Percentiles rank a stretch among this genome's conserved stretches.
Evolutionary conservation across 1,140 invertebrate species (phyloP).

Genomic region (Trachelipus rathkii): DNA sequence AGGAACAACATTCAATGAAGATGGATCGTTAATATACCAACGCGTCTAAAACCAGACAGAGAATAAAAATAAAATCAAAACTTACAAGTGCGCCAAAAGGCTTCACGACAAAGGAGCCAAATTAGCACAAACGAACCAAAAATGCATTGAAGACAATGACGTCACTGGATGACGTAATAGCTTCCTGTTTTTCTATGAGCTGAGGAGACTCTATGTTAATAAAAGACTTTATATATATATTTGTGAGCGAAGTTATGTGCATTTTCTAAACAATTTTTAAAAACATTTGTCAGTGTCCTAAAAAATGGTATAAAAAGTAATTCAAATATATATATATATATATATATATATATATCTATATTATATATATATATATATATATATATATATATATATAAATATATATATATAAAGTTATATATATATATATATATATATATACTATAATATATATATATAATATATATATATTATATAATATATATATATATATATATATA

Average conservation of each 20-base stretch:
- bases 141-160: background rate
- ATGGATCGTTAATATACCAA: background rate
- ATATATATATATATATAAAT: slow-evolving; percentile 11
- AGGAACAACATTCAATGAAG: slow-evolving; percentile 7
- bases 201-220: background rate
- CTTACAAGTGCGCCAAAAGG: background rate
- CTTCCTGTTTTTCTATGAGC: too few species aligned
- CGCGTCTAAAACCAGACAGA: background rate
- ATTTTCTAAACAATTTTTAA: too few species aligned
- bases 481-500: slow-evolving; percentile 15
- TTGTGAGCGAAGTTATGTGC: too few species aligned
- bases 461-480: background rate
- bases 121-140: background rate
- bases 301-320: background rate
- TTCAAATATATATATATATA: background rate
- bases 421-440: slow-evolving; percentile 8
- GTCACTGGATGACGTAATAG: background rate
- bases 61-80: background rate
- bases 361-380: slow-evolving; percentile 11
- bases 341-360: background rate
- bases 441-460: background rate
- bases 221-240: background rate
- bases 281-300: background rate
- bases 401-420: background rate
- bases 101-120: too few species aligned